phyloP scores from a whole-genome alignment of 2,797 vertebrate species.

The Trachurus trachurus region DNA sequence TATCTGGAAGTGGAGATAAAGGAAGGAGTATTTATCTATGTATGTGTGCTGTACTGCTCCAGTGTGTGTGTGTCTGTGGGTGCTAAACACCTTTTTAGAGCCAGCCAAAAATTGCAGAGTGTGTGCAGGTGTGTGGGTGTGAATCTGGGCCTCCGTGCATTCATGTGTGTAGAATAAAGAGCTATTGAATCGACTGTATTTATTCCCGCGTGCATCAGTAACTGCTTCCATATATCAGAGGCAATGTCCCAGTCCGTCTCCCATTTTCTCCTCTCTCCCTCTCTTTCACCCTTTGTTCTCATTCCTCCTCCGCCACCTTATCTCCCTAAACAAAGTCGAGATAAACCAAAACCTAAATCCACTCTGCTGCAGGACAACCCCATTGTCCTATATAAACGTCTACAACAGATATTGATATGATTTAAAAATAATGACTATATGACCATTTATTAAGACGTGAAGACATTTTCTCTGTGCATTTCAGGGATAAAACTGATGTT shows the following conservation, averaged over 20 bases:
- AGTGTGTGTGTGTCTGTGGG: not conserved
- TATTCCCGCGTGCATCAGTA: conserved; percentile 39
- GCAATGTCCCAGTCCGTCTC: conserved; percentile 30
- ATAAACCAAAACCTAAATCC: conserved; percentile 23
- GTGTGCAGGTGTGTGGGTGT: conserved; percentile 26
- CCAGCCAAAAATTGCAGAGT: not conserved
- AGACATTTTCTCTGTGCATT: not conserved
- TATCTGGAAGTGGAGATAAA: not conserved
- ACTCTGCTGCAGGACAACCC: not conserved
- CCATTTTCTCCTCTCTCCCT: not conserved
- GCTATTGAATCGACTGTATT: conserved; percentile 53
- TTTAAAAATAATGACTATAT: not conserved
- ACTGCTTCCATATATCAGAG: conserved; percentile 36
- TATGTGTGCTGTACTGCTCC: not conserved
- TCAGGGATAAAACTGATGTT: conserved; percentile 27
- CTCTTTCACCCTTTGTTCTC: not conserved
- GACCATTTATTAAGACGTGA: not conserved
- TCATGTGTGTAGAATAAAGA: conserved; percentile 42
- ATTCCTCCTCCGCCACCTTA: not conserved
- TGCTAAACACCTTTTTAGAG: not conserved
- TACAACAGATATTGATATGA: not conserved
- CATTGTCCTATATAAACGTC: conserved; percentile 8
- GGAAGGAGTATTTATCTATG: not conserved
- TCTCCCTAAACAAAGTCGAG: conserved; percentile 18
- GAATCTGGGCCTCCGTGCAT: conserved; percentile 6